Conservation (phyloP, 2,888 invertebrate species). For the Lithophane leautieri region DNA sequence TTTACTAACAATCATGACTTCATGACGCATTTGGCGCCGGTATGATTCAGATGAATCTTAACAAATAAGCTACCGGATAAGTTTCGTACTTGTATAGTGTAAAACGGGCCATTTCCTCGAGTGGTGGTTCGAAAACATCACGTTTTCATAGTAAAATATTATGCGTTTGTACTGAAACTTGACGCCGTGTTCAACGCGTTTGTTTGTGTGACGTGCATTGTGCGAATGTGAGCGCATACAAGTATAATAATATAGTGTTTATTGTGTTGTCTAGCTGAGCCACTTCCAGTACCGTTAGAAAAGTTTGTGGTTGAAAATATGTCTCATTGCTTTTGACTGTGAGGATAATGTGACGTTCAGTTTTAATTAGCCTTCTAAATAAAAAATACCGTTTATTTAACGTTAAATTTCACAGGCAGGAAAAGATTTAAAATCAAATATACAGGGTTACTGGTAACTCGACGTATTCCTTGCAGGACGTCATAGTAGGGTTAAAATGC, state of each 20-base stretch:
- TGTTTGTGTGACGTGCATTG: conserved; percentile 65
- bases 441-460: too few relatives aligned
- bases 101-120: conserved; percentile 61
- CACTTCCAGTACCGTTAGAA: conserved; percentile 66
- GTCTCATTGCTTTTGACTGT: conserved; percentile 19
- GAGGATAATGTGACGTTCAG: conserved; percentile 10
- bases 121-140: conserved; percentile 71
- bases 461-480: too few relatives aligned
- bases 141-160: conserved; percentile 77
- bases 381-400: neutral
- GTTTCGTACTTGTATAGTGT: conserved; percentile 37
- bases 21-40: conserved; percentile 16
- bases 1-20: conserved; percentile 21
- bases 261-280: conserved; percentile 62
- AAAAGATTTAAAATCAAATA: neutral
- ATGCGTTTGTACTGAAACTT: conserved; percentile 73
- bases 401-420: neutral
- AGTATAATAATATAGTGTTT: conserved; percentile 59
- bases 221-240: conserved; percentile 46
- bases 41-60: conserved; percentile 35
- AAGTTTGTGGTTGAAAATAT: conserved; percentile 64
- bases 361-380: conserved; percentile 2
- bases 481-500: too few relatives aligned
- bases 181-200: conserved; percentile 69
- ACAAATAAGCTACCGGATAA: conserved; percentile 53